These are phyloP conservation scores for Polydrusus pterygomalis DNA, from an alignment of 2,888 invertebrate species.

Conservation along the genomic window DNA sequence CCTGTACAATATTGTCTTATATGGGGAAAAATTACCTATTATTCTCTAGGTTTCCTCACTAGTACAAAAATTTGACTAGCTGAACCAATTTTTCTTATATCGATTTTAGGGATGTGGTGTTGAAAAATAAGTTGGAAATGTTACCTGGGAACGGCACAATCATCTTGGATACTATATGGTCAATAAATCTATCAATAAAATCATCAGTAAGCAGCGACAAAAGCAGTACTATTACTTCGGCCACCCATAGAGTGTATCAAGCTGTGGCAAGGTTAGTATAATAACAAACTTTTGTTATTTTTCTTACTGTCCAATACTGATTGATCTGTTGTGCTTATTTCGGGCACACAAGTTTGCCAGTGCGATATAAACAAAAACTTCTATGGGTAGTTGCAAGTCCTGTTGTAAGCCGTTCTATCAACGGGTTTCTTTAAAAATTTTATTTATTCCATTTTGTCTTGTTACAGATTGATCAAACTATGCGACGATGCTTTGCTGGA, in stretches of 20 bases:
- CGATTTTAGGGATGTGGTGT: conserved; percentile 86
- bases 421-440: too few species aligned
- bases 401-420: too few species aligned
- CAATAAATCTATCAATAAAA: conserved; percentile 80
- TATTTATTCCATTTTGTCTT: not conserved
- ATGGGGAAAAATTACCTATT: too few species aligned
- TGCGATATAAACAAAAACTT: too few species aligned
- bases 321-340: too few species aligned
- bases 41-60: too few species aligned
- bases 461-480: conserved; percentile 87
- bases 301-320: not conserved
- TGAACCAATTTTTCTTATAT: too few species aligned
- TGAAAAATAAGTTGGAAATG: conserved; percentile 94
- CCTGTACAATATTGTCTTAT: too few species aligned
- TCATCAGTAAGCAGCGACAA: conserved; percentile 68
- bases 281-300: not conserved
- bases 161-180: conserved; percentile 93
- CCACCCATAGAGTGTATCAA: conserved; percentile 85
- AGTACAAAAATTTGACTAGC: too few species aligned
- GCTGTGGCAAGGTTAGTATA: conserved; percentile 48
- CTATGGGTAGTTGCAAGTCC: too few species aligned
- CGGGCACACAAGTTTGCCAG: too few species aligned
- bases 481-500: conserved; percentile 92
- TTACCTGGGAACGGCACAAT: conserved; percentile 95
- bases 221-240: conserved; percentile 83